Evolutionary conservation across 35 echinoderm and acorn worm genomes (phyloP).

Genomic region (Strongylocentrotus purpuratus): DNA sequence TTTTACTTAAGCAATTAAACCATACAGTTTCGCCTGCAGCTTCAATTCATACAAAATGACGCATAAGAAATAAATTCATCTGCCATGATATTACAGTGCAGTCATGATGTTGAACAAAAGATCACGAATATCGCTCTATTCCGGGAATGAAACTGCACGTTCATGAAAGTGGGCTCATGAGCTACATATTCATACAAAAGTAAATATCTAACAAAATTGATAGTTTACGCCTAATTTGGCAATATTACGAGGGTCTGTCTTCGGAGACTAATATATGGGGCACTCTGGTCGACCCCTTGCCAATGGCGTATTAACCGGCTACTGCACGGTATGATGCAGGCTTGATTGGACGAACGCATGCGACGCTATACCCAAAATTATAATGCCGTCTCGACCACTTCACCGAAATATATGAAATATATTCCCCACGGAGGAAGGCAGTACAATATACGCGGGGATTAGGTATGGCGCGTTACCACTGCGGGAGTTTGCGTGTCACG

Average conservation of each 20-base stretch:
- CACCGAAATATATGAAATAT: slow-evolving; percentile 5
- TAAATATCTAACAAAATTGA: too few species aligned
- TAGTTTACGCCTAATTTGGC: too few species aligned
- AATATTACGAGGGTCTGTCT: not conserved
- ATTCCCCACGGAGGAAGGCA: not conserved
- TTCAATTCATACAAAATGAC: too few species aligned
- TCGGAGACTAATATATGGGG: not conserved
- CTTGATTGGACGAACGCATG: not conserved
- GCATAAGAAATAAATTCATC: too few species aligned
- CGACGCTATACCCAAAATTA: not conserved
- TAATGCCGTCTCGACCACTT: not conserved
- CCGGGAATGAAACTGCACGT: too few species aligned
- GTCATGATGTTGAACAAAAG: too few species aligned
- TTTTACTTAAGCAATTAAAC: too few species aligned
- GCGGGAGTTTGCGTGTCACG: not conserved
- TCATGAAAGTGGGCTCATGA: too few species aligned
- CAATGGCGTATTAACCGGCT: not conserved
- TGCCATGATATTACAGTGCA: too few species aligned
- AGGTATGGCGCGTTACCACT: not conserved
- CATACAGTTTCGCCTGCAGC: too few species aligned
- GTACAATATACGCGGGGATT: slow-evolving; percentile 9
- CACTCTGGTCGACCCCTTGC: not conserved
- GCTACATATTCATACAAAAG: too few species aligned
- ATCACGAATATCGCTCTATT: too few species aligned
- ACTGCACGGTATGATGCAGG: not conserved